Evolutionary conservation across 2,888 invertebrate genomes (phyloP).

Genomic region (Leucoptera coffeella): DNA sequence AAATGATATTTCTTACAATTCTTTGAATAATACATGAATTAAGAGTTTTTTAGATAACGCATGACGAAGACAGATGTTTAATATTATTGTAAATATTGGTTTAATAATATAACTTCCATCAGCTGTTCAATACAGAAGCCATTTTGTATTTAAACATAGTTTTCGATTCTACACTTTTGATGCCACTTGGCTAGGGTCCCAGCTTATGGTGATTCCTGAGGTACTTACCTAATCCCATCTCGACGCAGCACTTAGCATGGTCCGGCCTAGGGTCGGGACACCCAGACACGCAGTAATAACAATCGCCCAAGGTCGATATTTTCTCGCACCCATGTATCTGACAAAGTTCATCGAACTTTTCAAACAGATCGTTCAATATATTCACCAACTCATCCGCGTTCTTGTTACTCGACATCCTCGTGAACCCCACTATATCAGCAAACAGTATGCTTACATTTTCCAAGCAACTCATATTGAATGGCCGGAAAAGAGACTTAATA

Average conservation of each 20-base stretch:
- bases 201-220: no score
- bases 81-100: no score
- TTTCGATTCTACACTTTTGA: slow-evolving; percentile 1
- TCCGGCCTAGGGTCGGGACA: slow-evolving; percentile 89
- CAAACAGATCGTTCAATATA: slow-evolving; percentile 93
- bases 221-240: slow-evolving; percentile 84
- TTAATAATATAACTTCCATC: no score
- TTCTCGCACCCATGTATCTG: slow-evolving; percentile 88
- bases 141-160: no score
- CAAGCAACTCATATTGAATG: slow-evolving; percentile 96
- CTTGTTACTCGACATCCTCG: slow-evolving; percentile 94
- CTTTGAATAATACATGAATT: no score
- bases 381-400: slow-evolving; percentile 93
- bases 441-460: slow-evolving; percentile 94
- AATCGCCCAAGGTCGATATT: slow-evolving; percentile 90
- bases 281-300: slow-evolving; percentile 93
- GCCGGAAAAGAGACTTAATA: slow-evolving; percentile 80
- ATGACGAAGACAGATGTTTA: no score
- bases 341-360: slow-evolving; percentile 89
- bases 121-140: no score
- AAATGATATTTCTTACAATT: no score
- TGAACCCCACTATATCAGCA: slow-evolving; percentile 97
- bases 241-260: slow-evolving; percentile 92
- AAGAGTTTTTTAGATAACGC: no score
- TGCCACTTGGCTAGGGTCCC: no score